Evolutionary conservation across 2,113 vertebrate genomes (phyloP).

Genomic region (Cnemophilus loriae): DNA sequence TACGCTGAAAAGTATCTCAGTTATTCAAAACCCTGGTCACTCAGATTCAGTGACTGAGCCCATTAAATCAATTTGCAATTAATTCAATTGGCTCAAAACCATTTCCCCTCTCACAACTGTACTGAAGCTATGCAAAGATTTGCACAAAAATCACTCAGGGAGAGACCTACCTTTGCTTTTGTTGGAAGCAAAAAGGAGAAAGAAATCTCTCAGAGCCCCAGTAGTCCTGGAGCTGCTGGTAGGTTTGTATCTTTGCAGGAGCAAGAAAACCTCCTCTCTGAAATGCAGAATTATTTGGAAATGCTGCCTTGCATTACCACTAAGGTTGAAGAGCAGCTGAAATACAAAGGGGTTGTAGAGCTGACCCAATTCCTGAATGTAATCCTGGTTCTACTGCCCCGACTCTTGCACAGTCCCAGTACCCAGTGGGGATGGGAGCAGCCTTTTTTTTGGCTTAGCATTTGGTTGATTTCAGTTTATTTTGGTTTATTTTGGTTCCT

Average conservation of each 20-base stretch:
- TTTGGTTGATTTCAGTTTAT: neutral
- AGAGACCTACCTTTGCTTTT: neutral
- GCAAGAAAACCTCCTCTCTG: neutral
- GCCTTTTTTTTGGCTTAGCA: neutral
- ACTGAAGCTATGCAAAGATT: neutral
- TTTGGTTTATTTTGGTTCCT: neutral
- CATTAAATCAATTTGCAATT: slow-evolving; percentile 20
- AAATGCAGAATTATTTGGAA: neutral
- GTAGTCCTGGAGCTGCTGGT: neutral
- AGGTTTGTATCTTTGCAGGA: neutral
- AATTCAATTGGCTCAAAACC: neutral
- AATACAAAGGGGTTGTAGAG: neutral
- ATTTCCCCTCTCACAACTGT: neutral
- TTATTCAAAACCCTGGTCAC: slow-evolving; percentile 31
- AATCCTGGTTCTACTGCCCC: neutral
- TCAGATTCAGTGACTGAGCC: neutral
- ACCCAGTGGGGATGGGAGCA: neutral
- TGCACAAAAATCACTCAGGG: neutral
- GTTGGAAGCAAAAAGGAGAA: neutral
- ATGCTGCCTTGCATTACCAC: neutral
- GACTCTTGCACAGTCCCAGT: neutral
- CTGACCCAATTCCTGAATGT: neutral
- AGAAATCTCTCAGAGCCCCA: neutral
- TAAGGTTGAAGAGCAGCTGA: neutral
- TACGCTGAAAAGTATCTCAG: slow-evolving; percentile 40